Base-by-base conservation (phyloP, 2,113 vertebrate species). In the Petroica traversi region DNA sequence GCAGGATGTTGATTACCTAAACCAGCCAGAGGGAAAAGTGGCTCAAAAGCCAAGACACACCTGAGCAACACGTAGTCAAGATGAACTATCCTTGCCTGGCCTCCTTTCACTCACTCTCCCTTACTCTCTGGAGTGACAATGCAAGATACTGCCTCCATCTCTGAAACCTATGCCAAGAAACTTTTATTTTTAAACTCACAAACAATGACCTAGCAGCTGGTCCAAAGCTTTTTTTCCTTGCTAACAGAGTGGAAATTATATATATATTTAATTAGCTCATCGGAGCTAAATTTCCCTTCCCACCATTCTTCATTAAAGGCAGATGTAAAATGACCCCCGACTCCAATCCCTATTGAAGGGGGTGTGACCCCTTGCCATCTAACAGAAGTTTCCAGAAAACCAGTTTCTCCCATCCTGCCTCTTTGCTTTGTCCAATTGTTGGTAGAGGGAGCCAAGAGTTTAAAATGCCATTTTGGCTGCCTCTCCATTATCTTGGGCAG, bases 171-270 rank as follows among this genome's bases (percentile, higher is more conserved):
- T 91, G 96, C 97, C 97, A 98, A 97, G 95, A 96, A 85, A 93
- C 85, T 93, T 98, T 98, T 98, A 97, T 98, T 98, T 98, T 98
- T 98, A 97, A 97, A 95, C 95, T 93, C 29, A 6, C 38, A 78
- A 98, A 98, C 97, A 98, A 98, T 98, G 97, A 97, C 96, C 94
- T 76, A 97, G 93, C 92, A 96, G 59, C 17, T 93, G 96, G 95
- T 89, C 78, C 49, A 89, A 95, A 91, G 62, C 49, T 75, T 93
- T 92, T 95, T 95, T 73, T 20, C 29, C 41, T 43, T 78, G 51
- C 88, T 95, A 92, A 90, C 59, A 73, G 74, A 73, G 93, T 97
- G 95, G 96, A 97, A 96, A 91, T 97, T 93, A 95, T 96, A 97
- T 96, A 95, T 97, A 95, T 93, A 97, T 97, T 96, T 95, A 95